A percentile compares a stretch with the other conserved stretches of the same genome.
phyloP scores from a whole-genome alignment of 2,113 vertebrate genomes.

The Pygoscelis adeliae region DNA sequence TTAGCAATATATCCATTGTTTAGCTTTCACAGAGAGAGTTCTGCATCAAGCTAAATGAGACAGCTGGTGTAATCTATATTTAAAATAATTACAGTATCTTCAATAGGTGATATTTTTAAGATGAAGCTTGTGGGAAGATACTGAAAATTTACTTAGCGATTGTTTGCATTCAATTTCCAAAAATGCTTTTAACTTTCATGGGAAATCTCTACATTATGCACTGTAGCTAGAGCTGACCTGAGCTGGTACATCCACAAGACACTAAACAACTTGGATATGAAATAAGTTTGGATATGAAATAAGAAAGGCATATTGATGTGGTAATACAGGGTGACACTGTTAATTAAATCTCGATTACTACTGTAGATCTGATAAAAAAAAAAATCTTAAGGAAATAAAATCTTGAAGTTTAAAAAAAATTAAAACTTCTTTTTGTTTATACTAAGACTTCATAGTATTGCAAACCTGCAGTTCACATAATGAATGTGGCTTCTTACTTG shows the following conservation, averaged over 20 bases:
- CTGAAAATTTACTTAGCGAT: neutral
- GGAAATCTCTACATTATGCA: neutral
- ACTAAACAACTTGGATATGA: neutral
- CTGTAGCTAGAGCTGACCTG: neutral
- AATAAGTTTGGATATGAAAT: neutral
- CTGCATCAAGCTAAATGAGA: neutral
- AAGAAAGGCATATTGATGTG: neutral
- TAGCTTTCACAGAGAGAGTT: neutral
- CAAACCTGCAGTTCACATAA: neutral
- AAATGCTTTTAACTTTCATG: neutral
- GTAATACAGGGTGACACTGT: neutral
- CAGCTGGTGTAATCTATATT: neutral
- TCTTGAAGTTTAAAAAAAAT: neutral
- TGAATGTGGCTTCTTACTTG: neutral
- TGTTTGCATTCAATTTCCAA: neutral
- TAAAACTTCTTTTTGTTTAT: neutral
- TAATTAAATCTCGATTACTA: neutral
- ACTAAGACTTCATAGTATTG: neutral
- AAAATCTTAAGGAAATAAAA: neutral
- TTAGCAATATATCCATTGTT: neutral
- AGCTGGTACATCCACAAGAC: neutral
- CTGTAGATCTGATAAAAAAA: neutral
- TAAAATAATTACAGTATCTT: neutral
- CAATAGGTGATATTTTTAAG: neutral
- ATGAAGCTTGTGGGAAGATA: neutral